Conservation (phyloP, 2,797 vertebrate species). For the Chiroxiphia lanceolata region DNA sequence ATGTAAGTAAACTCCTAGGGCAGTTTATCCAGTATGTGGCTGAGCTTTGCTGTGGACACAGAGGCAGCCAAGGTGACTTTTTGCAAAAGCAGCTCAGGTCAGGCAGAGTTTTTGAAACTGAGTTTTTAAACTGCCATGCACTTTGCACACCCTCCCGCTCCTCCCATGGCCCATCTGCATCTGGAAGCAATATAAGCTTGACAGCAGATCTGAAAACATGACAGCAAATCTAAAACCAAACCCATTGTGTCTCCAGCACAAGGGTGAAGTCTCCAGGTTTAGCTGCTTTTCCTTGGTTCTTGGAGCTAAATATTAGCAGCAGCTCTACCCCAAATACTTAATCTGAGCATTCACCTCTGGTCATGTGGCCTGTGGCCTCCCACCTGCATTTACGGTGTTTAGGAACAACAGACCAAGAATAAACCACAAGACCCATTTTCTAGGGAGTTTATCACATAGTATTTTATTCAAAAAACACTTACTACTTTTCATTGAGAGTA, state of each 20-base stretch:
- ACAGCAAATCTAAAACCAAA: neutral
- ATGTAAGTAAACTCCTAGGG: neutral
- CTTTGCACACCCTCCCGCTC: neutral
- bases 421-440: neutral
- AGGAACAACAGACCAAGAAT: neutral
- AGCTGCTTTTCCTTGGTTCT: neutral
- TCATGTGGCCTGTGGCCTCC: neutral
- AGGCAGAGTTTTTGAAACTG: neutral
- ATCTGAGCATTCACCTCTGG: neutral
- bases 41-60: neutral
- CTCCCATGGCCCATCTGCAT: accelerated
- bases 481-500: neutral
- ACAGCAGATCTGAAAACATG: neutral
- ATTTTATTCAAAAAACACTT: neutral
- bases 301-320: neutral
- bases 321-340: neutral
- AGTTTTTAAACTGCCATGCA: accelerated
- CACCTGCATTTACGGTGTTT: neutral
- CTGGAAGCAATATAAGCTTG: neutral
- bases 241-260: neutral
- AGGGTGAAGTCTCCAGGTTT: neutral
- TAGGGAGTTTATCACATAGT: neutral
- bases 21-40: accelerated
- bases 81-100: neutral
- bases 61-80: neutral